Percentiles rank a stretch among this genome's conserved stretches.
Conservation (phyloP, 2,113 vertebrate genomes). For the Atrichornis clamosus region DNA sequence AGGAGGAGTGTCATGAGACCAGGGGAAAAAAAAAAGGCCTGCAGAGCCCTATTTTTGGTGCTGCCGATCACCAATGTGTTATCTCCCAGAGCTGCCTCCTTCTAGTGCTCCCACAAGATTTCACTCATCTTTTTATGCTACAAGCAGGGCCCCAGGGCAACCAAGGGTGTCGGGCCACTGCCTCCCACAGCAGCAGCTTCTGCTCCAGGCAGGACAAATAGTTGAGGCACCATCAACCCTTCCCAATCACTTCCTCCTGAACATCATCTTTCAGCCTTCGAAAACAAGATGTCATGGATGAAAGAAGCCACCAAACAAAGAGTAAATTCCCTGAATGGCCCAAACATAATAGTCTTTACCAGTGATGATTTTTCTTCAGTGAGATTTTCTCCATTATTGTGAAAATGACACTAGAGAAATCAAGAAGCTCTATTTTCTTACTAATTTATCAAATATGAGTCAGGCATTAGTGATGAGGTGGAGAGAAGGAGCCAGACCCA, state of each 20-base stretch:
- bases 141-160: background rate
- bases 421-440: background rate
- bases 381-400: background rate
- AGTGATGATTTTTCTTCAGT: background rate
- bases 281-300: background rate
- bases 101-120: background rate
- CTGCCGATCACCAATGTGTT: background rate
- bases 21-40: background rate
- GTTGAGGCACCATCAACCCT: background rate
- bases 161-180: fast-evolving
- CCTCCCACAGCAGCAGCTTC: background rate
- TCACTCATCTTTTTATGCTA: background rate
- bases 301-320: background rate
- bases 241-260: background rate
- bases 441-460: background rate
- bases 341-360: background rate
- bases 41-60: slow-evolving; percentile 14
- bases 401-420: background rate
- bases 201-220: background rate
- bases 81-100: background rate
- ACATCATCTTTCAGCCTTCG: background rate
- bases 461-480: background rate
- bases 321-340: background rate
- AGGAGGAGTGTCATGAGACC: slow-evolving; percentile 24
- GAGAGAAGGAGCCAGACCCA: background rate